phyloP scores from a whole-genome alignment of 35 echinoderm and acorn worm genomes.

The Diadema setosum region DNA sequence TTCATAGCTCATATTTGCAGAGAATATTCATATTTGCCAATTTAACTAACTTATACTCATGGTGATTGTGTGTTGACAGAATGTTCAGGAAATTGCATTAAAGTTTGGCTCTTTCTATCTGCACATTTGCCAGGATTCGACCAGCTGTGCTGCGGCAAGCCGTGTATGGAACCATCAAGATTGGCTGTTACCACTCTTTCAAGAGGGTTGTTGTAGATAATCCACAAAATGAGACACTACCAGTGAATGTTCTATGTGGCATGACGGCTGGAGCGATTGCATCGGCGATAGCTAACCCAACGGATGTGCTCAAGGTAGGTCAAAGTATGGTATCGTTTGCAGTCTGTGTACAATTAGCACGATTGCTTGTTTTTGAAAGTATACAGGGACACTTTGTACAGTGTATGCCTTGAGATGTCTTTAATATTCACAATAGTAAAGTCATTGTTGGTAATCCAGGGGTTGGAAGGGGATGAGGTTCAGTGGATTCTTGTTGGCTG shows the following conservation, averaged over 20 bases:
- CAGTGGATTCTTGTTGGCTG: too few relatives aligned
- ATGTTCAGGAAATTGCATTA: too few relatives aligned
- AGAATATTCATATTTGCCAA: background rate
- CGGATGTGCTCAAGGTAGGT: conserved; percentile 90
- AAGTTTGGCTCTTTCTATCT: too few relatives aligned
- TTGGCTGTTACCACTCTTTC: conserved; percentile 96
- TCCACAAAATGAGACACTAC: conserved; percentile 79
- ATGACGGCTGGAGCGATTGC: conserved; percentile 78
- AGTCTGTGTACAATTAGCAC: too few relatives aligned
- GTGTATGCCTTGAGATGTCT: too few relatives aligned
- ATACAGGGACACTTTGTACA: too few relatives aligned
- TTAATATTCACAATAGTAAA: too few relatives aligned
- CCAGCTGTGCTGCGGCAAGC: conserved; percentile 90
- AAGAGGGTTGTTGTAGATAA: conserved; percentile 88
- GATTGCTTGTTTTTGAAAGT: too few relatives aligned
- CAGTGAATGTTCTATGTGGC: conserved; percentile 87
- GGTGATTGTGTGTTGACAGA: background rate
- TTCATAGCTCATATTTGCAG: too few relatives aligned
- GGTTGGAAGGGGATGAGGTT: too few relatives aligned
- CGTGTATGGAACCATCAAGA: conserved; percentile 94
- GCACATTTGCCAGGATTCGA: conserved; percentile 44
- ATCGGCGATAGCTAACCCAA: conserved; percentile 87
- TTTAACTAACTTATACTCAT: background rate
- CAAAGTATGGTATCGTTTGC: too few relatives aligned
- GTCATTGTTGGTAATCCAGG: too few relatives aligned